Conservation (phyloP, 2,797 vertebrate species). For the Brotogeris chrysoptera region DNA sequence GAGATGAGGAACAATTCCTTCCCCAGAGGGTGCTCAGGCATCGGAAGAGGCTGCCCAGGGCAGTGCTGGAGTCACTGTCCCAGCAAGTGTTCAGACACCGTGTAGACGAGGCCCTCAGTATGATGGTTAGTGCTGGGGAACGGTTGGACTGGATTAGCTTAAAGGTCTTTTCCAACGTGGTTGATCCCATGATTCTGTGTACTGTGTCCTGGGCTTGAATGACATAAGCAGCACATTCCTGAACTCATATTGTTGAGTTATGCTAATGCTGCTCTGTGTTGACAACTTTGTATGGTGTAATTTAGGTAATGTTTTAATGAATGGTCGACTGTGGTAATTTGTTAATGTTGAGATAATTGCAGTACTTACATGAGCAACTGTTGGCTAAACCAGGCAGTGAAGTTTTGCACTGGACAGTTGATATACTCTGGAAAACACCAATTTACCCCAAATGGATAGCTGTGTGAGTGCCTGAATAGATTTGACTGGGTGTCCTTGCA, state of each 20-base stretch:
- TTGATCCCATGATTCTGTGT: neutral
- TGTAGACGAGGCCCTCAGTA: neutral
- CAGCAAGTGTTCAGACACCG: neutral
- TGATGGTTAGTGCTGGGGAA: neutral
- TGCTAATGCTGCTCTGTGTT: neutral
- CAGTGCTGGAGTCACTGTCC: neutral
- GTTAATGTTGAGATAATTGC: neutral
- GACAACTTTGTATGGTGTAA: neutral
- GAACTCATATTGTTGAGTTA: neutral
- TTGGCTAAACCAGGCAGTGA: neutral
- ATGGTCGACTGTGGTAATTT: neutral
- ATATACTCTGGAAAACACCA: neutral
- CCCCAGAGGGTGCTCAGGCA: neutral
- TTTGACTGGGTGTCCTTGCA: neutral
- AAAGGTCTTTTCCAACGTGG: neutral
- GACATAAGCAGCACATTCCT: neutral
- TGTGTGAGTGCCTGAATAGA: accelerated
- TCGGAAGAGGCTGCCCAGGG: neutral
- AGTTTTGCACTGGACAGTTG: neutral
- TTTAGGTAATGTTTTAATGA: neutral
- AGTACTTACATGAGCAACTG: neutral
- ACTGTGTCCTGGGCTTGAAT: neutral
- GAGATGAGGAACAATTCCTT: neutral
- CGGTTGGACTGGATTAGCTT: neutral
- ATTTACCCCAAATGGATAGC: neutral